These are phyloP conservation scores for Melitaea athalia DNA, from an alignment of 2,888 invertebrate genomes.

Conservation along the genomic window DNA sequence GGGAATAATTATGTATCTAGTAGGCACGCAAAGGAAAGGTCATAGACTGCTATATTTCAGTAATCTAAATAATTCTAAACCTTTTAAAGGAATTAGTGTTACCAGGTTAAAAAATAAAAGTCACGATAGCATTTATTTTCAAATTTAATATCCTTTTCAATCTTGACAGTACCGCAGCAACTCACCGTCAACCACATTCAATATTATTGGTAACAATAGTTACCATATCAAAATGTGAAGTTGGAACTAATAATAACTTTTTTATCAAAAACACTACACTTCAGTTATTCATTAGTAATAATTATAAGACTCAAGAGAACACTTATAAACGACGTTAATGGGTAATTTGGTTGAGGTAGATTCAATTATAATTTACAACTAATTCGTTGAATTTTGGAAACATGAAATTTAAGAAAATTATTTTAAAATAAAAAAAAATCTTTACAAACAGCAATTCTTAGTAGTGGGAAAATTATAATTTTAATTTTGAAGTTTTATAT, in stretches of 20 bases:
- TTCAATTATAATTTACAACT: conserved; percentile 66
- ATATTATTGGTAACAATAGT: conserved; percentile 77
- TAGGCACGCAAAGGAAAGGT: too few species aligned
- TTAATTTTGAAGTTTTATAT: too few species aligned
- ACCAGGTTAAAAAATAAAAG: conserved; percentile 48
- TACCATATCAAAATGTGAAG: conserved; percentile 79
- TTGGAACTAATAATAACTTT: conserved; percentile 72
- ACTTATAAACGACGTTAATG: conserved; percentile 79
- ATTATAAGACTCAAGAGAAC: conserved; percentile 80
- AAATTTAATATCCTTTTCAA: conserved; percentile 55
- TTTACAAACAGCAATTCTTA: not conserved
- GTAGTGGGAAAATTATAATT: too few species aligned
- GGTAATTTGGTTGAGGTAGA: conserved; percentile 82
- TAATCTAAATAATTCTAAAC: not conserved
- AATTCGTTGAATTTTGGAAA: conserved; percentile 43
- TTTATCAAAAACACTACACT: conserved; percentile 76
- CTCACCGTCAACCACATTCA: conserved; percentile 69
- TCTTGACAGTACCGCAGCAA: conserved; percentile 68
- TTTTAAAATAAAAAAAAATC: not conserved
- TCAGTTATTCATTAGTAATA: conserved; percentile 73
- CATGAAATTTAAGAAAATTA: conserved; percentile 35
- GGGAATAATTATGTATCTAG: too few species aligned
- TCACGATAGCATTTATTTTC: conserved; percentile 43
- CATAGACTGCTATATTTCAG: not conserved
- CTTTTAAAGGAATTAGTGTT: too few species aligned